Conservation (phyloP, 2,888 invertebrate species). For the Melanotus villosus region DNA sequence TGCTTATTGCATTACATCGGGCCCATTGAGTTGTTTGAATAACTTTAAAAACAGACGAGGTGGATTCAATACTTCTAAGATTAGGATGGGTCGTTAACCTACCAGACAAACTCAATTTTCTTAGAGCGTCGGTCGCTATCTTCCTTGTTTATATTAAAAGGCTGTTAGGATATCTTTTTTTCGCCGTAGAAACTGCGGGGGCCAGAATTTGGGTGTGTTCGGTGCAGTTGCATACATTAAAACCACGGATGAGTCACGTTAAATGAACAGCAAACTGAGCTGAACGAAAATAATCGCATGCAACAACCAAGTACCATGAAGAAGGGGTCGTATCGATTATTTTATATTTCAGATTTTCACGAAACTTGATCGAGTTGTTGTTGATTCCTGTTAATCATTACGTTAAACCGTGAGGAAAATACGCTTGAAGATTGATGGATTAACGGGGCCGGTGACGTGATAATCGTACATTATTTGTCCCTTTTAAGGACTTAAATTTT, state of each 20-base stretch:
- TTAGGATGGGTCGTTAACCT: slow-evolving; percentile 61
- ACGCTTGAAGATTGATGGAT: no score
- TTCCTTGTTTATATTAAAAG: slow-evolving; percentile 29
- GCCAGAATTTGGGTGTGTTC: slow-evolving; percentile 52
- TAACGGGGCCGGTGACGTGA: no score
- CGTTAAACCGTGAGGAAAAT: no score
- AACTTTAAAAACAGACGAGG: slow-evolving; percentile 45
- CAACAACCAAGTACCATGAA: slow-evolving; percentile 25
- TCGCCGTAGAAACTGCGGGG: slow-evolving; percentile 17
- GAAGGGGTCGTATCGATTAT: slow-evolving; percentile 23
- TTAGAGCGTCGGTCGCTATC: slow-evolving; percentile 29
- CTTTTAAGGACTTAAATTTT: no score
- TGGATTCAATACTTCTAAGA: slow-evolving; percentile 59
- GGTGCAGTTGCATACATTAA: slow-evolving; percentile 46
- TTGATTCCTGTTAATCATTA: no score
- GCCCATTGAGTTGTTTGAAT: slow-evolving; percentile 48
- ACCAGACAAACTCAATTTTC: slow-evolving; percentile 42
- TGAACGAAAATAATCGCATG: slow-evolving; percentile 42
- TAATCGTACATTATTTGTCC: no score
- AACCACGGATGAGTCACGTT: slow-evolving; percentile 41
- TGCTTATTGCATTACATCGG: slow-evolving; percentile 48
- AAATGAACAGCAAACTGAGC: slow-evolving; percentile 39
- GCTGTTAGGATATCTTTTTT: slow-evolving; percentile 21
- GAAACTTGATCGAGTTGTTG: background rate
- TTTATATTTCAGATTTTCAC: slow-evolving; percentile 16